Conservation (phyloP, 2,888 invertebrate species). For the Dendrolimus houi region DNA sequence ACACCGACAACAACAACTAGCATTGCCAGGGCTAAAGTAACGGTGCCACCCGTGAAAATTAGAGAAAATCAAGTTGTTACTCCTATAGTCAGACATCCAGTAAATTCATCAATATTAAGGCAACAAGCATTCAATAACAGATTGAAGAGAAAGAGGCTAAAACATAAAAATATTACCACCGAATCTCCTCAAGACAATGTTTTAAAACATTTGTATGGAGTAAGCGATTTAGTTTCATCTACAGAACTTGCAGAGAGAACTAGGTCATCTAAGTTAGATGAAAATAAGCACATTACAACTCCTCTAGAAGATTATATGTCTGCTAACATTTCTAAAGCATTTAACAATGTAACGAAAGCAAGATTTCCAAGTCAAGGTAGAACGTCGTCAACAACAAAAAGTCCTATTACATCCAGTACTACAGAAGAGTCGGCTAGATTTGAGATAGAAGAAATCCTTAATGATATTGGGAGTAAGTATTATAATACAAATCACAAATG, state of each 20-base stretch:
- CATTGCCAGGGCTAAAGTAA: slow-evolving; percentile 19
- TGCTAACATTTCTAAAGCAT: slow-evolving; percentile 30
- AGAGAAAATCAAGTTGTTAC: slow-evolving; percentile 28
- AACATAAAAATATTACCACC: slow-evolving; percentile 46
- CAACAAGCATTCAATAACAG: slow-evolving; percentile 50
- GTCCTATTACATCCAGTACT: slow-evolving; percentile 18
- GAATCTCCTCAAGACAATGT: slow-evolving; percentile 50
- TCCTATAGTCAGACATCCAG: slow-evolving; percentile 24
- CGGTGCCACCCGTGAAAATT: slow-evolving; percentile 13
- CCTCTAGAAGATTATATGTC: slow-evolving; percentile 52
- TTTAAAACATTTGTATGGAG: slow-evolving; percentile 45
- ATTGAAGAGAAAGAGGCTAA: slow-evolving; percentile 51
- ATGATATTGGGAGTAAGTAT: slow-evolving; percentile 71
- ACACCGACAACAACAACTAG: slow-evolving; percentile 15
- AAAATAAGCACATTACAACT: slow-evolving; percentile 21
- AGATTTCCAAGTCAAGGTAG: slow-evolving; percentile 13
- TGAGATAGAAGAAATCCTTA: slow-evolving; percentile 81
- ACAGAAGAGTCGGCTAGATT: slow-evolving; percentile 71
- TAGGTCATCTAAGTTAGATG: slow-evolving; percentile 16
- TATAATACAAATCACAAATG: background rate
- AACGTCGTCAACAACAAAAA: slow-evolving; percentile 19
- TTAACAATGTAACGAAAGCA: slow-evolving; percentile 17
- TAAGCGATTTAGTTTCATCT: slow-evolving; percentile 54
- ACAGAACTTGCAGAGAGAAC: slow-evolving; percentile 55
- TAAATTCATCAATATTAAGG: slow-evolving; percentile 39